Conservation (phyloP, 2,888 invertebrate species). For the Cyaniris semiargus region DNA sequence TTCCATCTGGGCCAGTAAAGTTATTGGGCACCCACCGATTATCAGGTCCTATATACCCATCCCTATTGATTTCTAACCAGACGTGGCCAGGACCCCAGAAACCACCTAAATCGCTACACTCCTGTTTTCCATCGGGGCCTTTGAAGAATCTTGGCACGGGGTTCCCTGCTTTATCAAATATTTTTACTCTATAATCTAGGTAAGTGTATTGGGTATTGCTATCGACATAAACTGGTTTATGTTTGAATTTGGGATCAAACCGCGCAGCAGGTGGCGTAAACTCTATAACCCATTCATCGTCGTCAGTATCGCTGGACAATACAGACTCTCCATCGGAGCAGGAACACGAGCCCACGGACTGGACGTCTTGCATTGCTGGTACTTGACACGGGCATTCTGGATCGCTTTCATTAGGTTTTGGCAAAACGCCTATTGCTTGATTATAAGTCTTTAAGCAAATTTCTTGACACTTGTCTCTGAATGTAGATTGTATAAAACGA, state of each 20-base stretch:
- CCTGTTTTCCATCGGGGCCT: slow-evolving; percentile 67
- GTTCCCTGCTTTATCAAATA: slow-evolving; percentile 67
- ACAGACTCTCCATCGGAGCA: slow-evolving; percentile 65
- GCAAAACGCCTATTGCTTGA: slow-evolving; percentile 69
- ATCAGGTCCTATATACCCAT: slow-evolving; percentile 70
- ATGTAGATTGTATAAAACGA: slow-evolving; percentile 66
- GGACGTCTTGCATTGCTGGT: slow-evolving; percentile 45
- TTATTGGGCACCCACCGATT: slow-evolving; percentile 70
- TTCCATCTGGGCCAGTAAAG: slow-evolving; percentile 69
- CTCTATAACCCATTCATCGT: slow-evolving; percentile 71
- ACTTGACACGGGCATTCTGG: slow-evolving; percentile 68
- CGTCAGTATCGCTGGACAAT: slow-evolving; percentile 67
- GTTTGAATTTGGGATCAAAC: slow-evolving; percentile 66
- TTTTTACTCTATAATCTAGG: slow-evolving; percentile 70
- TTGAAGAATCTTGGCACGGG: slow-evolving; percentile 67
- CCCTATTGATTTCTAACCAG: slow-evolving; percentile 72
- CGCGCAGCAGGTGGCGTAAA: slow-evolving; percentile 68
- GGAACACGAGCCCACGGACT: slow-evolving; percentile 68
- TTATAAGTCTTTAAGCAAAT: slow-evolving; percentile 75
- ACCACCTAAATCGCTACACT: slow-evolving; percentile 72
- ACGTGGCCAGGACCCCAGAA: slow-evolving; percentile 62
- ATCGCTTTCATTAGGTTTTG: slow-evolving; percentile 63
- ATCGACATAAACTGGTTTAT: slow-evolving; percentile 52
- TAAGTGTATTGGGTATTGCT: slow-evolving; percentile 65
- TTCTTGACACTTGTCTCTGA: slow-evolving; percentile 71